phyloP scores from a whole-genome alignment of 2,113 vertebrate genomes.

The Smithornis capensis region DNA sequence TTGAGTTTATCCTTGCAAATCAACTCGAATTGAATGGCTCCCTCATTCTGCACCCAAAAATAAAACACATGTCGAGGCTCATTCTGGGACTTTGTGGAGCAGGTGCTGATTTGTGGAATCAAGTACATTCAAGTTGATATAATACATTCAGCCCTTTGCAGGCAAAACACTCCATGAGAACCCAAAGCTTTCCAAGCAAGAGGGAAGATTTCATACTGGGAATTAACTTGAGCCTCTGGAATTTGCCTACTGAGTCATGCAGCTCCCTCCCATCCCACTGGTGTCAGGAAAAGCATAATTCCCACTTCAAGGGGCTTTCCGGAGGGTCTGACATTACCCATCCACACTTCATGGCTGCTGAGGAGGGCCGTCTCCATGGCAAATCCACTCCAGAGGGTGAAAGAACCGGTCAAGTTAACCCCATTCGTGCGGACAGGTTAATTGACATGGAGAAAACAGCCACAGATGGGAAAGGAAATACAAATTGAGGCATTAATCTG shows the following conservation, averaged over 20 bases:
- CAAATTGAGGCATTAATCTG: neutral
- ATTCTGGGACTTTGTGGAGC: neutral
- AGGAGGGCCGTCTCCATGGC: neutral
- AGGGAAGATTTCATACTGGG: neutral
- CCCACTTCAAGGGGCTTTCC: neutral
- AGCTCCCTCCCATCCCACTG: neutral
- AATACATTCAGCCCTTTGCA: neutral
- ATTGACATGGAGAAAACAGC: neutral
- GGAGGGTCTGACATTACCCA: neutral
- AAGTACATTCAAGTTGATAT: neutral
- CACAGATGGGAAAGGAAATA: neutral
- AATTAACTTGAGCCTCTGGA: neutral
- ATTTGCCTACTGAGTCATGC: neutral
- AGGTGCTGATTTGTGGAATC: neutral
- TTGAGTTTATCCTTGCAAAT: neutral
- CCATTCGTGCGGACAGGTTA: fast-evolving
- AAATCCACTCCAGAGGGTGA: neutral
- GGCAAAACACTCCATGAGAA: neutral
- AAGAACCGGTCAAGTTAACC: neutral
- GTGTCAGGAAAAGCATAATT: neutral
- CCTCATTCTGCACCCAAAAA: neutral
- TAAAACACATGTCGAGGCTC: neutral
- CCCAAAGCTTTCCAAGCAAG: neutral
- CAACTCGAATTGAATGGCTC: neutral
- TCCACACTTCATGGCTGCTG: fast-evolving